Conservation (phyloP, 1,140 invertebrate species). For the Monomorium pharaonis region DNA sequence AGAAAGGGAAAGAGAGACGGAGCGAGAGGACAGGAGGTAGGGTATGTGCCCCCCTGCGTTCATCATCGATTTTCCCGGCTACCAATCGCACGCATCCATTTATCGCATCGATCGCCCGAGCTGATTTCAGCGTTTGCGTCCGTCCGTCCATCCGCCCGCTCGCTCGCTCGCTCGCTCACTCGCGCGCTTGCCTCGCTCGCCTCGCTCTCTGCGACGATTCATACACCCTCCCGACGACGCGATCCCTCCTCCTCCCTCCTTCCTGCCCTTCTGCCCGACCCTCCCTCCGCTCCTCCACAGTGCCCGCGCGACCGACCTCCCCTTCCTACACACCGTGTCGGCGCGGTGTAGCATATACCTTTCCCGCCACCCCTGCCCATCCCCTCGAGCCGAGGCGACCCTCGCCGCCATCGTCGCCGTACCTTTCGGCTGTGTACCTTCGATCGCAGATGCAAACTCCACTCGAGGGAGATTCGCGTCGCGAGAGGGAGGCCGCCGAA, state of each 20-base stretch:
- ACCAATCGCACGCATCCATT: constrained; percentile 86
- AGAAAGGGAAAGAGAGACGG: no score
- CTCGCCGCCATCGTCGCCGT: constrained; percentile 32
- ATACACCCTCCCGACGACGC: constrained; percentile 61
- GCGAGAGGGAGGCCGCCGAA: constrained; percentile 21
- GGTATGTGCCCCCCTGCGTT: constrained; percentile 81
- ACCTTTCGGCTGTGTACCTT: constrained; percentile 57
- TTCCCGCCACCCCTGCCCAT: constrained; percentile 58
- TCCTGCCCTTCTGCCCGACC: not conserved
- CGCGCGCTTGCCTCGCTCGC: constrained; percentile 48
- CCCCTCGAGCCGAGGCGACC: constrained; percentile 37
- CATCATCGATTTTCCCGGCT: constrained; percentile 84
- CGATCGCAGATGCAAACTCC: constrained; percentile 29
- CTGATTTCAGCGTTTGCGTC: constrained; percentile 83
- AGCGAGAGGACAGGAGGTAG: no score
- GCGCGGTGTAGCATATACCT: constrained; percentile 44
- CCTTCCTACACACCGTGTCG: not conserved
- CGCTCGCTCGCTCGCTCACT: constrained; percentile 71
- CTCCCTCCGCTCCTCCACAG: not conserved
- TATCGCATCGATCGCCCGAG: constrained; percentile 85
- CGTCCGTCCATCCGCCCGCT: constrained; percentile 74
- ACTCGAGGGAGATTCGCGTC: constrained; percentile 47
- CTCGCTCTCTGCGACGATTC: constrained; percentile 62
- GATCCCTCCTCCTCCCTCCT: not conserved
- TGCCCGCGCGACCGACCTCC: constrained; percentile 21